Conservation (phyloP, 2,113 vertebrate species). For the Pteruthius melanotis region DNA sequence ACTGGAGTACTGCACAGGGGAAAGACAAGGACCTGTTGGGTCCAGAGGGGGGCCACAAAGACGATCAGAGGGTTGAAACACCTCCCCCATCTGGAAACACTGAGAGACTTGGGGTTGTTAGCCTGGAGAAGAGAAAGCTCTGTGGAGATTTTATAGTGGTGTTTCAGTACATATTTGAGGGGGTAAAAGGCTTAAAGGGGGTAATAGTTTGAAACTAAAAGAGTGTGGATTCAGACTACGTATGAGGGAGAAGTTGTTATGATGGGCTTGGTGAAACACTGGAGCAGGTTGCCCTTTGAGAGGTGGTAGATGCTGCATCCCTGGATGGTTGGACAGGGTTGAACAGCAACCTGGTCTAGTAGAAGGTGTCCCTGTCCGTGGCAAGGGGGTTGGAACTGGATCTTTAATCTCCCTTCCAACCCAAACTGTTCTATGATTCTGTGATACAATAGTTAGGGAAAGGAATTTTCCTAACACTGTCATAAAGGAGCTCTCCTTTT, state of each 20-base stretch:
- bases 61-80: background rate
- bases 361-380: background rate
- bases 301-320: background rate
- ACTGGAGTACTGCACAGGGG: fast-evolving
- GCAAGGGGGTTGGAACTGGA: background rate
- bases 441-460: background rate
- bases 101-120: background rate
- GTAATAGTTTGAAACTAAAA: background rate
- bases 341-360: background rate
- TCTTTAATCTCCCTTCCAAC: background rate
- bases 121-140: background rate
- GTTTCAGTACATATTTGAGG: background rate
- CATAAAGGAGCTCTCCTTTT: background rate
- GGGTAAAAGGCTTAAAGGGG: background rate
- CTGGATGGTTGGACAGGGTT: background rate
- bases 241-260: background rate
- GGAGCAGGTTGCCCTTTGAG: background rate
- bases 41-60: background rate
- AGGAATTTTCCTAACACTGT: background rate
- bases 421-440: background rate
- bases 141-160: fast-evolving
- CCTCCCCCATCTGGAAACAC: background rate
- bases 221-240: fast-evolving
- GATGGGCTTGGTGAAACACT: background rate
- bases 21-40: background rate